Evolutionary conservation across 2,113 vertebrate species (phyloP).

Genomic region (Dendropsophus ebraccatus): DNA sequence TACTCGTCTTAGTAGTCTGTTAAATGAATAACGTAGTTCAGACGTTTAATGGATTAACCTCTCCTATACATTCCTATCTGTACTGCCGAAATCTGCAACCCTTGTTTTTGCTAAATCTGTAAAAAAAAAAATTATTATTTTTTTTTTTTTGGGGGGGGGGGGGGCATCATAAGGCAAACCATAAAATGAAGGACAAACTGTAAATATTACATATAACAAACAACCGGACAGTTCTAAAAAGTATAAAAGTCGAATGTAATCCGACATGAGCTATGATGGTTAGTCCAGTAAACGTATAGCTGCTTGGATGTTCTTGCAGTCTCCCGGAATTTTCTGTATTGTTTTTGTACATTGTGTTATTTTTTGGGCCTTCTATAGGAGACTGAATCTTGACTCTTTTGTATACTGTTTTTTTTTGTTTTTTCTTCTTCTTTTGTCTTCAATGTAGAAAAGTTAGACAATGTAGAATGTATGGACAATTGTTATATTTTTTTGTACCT

Average conservation of each 20-base stretch:
- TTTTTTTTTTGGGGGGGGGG: no score
- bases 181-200: background rate
- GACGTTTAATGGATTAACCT: background rate
- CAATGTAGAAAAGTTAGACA: background rate
- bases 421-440: background rate
- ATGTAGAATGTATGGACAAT: slow-evolving; percentile 17
- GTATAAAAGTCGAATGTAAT: background rate
- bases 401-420: no score
- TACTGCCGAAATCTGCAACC: background rate
- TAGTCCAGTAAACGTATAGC: background rate
- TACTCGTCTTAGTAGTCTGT: background rate
- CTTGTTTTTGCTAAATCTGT: background rate
- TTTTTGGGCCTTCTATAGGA: background rate
- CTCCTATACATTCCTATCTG: background rate
- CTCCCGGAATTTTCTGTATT: background rate
- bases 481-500: background rate
- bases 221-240: background rate
- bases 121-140: background rate
- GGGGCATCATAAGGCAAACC: background rate
- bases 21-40: background rate
- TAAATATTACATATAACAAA: background rate
- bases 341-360: slow-evolving; percentile 12
- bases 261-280: background rate
- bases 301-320: background rate
- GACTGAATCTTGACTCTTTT: background rate